Percentiles rank a stretch among this genome's conserved stretches.
These are phyloP conservation scores for Pipra filicauda DNA, from an alignment of 2,113 vertebrate species.

Conservation along the genomic window DNA sequence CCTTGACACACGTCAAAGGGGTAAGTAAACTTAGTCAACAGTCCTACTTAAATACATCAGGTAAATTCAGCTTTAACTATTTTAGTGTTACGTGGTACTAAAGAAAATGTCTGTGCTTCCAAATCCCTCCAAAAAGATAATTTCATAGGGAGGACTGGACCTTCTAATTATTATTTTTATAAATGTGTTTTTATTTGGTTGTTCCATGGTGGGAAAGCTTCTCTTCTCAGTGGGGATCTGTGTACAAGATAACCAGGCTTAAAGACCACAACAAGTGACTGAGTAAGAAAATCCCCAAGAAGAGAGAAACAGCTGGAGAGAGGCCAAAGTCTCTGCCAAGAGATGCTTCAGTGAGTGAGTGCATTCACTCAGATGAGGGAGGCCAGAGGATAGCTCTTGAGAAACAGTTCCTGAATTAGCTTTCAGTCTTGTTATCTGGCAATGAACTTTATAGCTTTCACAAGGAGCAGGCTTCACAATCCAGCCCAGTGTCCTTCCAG, in stretches of 20 bases:
- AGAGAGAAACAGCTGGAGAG: slow-evolving; percentile 56
- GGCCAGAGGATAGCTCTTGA: slow-evolving; percentile 56
- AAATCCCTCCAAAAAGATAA: neutral
- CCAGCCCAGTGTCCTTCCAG: slow-evolving; percentile 22
- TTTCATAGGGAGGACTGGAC: neutral
- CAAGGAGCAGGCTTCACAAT: slow-evolving; percentile 49
- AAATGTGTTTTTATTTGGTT: slow-evolving; percentile 16
- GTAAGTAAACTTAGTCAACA: neutral
- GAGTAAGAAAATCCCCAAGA: slow-evolving; percentile 62
- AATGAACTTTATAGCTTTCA: slow-evolving; percentile 59
- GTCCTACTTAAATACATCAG: neutral
- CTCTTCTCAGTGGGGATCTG: slow-evolving; percentile 36
- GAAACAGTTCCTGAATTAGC: slow-evolving; percentile 62
- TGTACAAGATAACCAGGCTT: slow-evolving; percentile 56
- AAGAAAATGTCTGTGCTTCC: neutral
- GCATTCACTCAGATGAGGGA: slow-evolving; percentile 51
- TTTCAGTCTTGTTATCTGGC: slow-evolving; percentile 44
- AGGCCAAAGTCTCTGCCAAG: slow-evolving; percentile 67
- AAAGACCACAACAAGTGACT: slow-evolving; percentile 51
- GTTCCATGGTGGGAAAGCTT: neutral
- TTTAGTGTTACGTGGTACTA: neutral
- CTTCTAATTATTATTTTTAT: slow-evolving; percentile 30
- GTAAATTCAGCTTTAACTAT: neutral
- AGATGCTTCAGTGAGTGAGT: slow-evolving; percentile 66
- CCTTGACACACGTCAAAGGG: neutral